These are phyloP conservation scores for Drosophila kanapiae DNA, from an alignment of 1,140 invertebrate species.

Conservation along the genomic window DNA sequence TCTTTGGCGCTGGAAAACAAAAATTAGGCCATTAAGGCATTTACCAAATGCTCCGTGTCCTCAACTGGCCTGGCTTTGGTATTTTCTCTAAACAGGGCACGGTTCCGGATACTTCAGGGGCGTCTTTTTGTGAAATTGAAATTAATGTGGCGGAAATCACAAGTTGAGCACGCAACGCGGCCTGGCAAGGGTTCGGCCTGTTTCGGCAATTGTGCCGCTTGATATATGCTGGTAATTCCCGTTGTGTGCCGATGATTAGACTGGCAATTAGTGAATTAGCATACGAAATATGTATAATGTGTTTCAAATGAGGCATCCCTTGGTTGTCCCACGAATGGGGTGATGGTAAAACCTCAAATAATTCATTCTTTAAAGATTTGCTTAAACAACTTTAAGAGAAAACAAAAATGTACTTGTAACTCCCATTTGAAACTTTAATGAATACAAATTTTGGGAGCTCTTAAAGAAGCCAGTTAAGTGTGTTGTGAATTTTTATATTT, in stretches of 20 bases:
- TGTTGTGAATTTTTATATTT: conserved; percentile 1
- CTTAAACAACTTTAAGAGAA: neutral
- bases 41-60: conserved; percentile 81
- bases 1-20: conserved; percentile 64
- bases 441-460: neutral
- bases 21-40: conserved; percentile 83
- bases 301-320: conserved; percentile 26
- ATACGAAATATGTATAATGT: conserved; percentile 57
- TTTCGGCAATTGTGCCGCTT: conserved; percentile 59
- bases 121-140: conserved; percentile 77
- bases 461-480: neutral
- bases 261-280: conserved; percentile 73
- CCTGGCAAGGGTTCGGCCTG: conserved; percentile 52
- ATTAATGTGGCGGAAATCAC: conserved; percentile 83
- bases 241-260: conserved; percentile 67
- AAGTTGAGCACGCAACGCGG: conserved; percentile 77
- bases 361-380: neutral
- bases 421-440: neutral
- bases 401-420: neutral
- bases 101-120: conserved; percentile 33
- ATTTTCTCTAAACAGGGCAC: conserved; percentile 23
- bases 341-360: neutral
- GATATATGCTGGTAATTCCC: conserved; percentile 77
- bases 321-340: neutral
- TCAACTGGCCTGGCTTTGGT: conserved; percentile 54